Evolutionary conservation across 2,113 vertebrate genomes (phyloP).

Genomic region (Lynx canadensis): DNA sequence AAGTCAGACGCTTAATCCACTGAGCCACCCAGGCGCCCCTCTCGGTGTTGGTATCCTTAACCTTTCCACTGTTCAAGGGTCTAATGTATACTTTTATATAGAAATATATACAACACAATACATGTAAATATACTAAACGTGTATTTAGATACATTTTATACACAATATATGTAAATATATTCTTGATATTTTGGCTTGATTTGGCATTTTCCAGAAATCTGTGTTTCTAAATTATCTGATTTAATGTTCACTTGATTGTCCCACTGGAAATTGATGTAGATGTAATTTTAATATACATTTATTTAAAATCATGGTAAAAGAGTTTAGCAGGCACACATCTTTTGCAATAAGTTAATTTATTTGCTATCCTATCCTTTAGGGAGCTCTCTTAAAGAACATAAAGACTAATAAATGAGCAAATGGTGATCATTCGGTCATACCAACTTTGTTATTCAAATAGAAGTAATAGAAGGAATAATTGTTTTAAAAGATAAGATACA

Average conservation of each 20-base stretch:
- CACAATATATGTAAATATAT: neutral
- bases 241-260: slow-evolving; percentile 14
- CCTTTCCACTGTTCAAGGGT: neutral
- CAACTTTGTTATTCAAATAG: neutral
- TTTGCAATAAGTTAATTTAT: slow-evolving; percentile 34
- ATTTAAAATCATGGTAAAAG: slow-evolving; percentile 31
- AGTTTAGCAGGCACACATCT: neutral
- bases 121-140: neutral
- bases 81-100: neutral
- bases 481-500: neutral
- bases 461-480: neutral
- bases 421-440: neutral
- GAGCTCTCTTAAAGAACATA: neutral
- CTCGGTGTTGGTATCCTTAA: neutral
- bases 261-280: neutral
- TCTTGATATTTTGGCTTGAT: neutral
- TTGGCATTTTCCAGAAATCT: neutral
- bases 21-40: too few species aligned
- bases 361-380: neutral
- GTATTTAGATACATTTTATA: neutral
- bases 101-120: neutral
- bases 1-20: too few species aligned
- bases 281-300: slow-evolving; percentile 30
- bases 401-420: neutral
- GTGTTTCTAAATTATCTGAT: slow-evolving; percentile 37